A percentile compares a stretch with the other conserved stretches of the same genome.
Evolutionary conservation across 1,140 invertebrate genomes (phyloP).

Genomic region (Drosophila ficusphila): DNA sequence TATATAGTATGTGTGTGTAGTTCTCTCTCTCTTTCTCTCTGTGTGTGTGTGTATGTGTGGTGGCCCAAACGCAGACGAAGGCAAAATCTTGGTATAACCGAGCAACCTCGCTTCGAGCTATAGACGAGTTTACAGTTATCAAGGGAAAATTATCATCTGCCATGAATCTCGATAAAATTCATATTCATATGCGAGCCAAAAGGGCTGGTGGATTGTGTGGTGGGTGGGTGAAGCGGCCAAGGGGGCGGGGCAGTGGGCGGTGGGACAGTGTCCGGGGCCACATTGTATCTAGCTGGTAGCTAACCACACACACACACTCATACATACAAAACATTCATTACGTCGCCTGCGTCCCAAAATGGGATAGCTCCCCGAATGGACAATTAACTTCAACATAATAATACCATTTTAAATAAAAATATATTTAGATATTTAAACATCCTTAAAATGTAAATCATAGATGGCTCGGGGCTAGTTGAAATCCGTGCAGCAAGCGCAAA

Average conservation of each 20-base stretch:
- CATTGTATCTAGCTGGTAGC: slow-evolving; percentile 74
- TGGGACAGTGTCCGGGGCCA: slow-evolving; percentile 42
- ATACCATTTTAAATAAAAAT: too few species aligned
- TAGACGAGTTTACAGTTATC: slow-evolving; percentile 84
- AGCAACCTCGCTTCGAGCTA: slow-evolving; percentile 82
- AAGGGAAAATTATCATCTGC: slow-evolving; percentile 84
- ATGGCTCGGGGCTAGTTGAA: slow-evolving; percentile 54
- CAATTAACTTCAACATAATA: neutral
- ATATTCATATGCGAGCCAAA: slow-evolving; percentile 72
- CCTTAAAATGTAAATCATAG: too few species aligned
- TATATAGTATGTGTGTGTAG: too few species aligned
- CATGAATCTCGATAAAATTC: slow-evolving; percentile 83
- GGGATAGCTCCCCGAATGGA: slow-evolving; percentile 40
- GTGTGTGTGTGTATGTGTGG: slow-evolving; percentile 22
- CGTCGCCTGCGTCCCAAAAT: slow-evolving; percentile 75
- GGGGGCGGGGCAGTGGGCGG: neutral
- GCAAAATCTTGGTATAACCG: slow-evolving; percentile 38
- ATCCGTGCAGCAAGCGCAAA: slow-evolving; percentile 70
- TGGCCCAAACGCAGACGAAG: slow-evolving; percentile 50
- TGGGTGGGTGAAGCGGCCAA: neutral
- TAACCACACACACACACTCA: slow-evolving; percentile 48
- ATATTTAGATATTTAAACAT: too few species aligned
- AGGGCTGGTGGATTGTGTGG: too few species aligned
- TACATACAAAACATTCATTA: slow-evolving; percentile 65
- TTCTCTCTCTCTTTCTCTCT: too few species aligned